Percentiles rank a stretch among this genome's conserved stretches.
Evolutionary conservation across 2,113 vertebrate species (phyloP).

Genomic region (Siphamia tubifer): DNA sequence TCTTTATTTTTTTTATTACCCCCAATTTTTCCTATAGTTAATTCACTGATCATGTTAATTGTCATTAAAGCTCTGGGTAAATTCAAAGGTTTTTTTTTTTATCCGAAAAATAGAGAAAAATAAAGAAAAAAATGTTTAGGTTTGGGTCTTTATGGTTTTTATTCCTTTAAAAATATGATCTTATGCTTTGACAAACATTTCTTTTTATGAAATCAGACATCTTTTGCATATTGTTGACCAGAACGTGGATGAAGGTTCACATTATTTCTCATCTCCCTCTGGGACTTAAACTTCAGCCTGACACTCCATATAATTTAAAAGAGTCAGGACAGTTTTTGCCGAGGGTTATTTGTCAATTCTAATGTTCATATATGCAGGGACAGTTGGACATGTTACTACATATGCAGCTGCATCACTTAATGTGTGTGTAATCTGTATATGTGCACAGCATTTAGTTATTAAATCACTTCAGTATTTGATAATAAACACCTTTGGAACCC

Average conservation of each 20-base stretch:
- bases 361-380: constrained; percentile 19
- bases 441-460: neutral
- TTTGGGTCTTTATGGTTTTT: too few relatives aligned
- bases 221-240: constrained; percentile 5
- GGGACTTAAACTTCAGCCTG: constrained; percentile 16
- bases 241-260: constrained; percentile 19
- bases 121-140: too few relatives aligned
- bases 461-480: neutral
- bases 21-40: too few relatives aligned
- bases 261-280: constrained; percentile 15
- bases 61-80: too few relatives aligned
- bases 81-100: too few relatives aligned
- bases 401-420: neutral
- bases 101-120: too few relatives aligned
- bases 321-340: constrained; percentile 16
- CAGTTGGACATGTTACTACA: neutral
- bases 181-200: neutral
- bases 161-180: neutral
- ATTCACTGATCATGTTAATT: too few relatives aligned
- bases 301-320: constrained; percentile 25
- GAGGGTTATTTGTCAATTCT: constrained; percentile 37
- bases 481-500: neutral
- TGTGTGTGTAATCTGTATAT: neutral
- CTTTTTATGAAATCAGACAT: neutral
- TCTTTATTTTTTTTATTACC: too few relatives aligned